Conservation (phyloP, 2,113 vertebrate species). For the Sapajus apella region DNA sequence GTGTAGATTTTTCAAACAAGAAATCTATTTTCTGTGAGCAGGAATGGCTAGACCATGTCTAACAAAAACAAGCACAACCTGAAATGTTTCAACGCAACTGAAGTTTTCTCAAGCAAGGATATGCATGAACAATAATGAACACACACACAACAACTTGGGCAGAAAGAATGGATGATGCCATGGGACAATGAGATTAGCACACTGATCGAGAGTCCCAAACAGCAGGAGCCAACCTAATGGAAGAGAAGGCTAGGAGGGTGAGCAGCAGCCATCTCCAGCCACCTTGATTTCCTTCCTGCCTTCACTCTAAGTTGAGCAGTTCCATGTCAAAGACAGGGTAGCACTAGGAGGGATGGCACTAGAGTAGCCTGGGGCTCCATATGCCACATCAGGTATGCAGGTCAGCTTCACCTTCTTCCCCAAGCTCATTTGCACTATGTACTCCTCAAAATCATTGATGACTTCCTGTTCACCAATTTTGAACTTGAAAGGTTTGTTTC, state of each 20-base stretch:
- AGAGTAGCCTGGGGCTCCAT: conserved; percentile 95
- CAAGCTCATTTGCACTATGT: conserved; percentile 95
- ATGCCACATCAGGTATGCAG: conserved; percentile 97
- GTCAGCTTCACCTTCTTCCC: conserved; percentile 98
- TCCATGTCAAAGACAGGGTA: conserved; percentile 99
- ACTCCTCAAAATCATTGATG: conserved; percentile 99
- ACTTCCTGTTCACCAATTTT: conserved; percentile 96
- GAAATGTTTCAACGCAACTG: conserved; percentile 74
- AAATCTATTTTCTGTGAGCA: conserved; percentile 82
- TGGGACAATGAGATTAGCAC: conserved; percentile 11
- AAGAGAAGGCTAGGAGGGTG: conserved; percentile 65
- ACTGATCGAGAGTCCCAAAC: conserved; percentile 68
- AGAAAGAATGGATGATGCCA: conserved; percentile 41
- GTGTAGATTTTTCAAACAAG: conserved; percentile 84
- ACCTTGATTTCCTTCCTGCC: conserved; percentile 60
- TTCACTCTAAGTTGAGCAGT: conserved; percentile 96
- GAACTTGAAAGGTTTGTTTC: conserved; percentile 99
- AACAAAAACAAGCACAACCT: conserved; percentile 87
- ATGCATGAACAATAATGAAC: conserved; percentile 75
- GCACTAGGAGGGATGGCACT: conserved; percentile 98
- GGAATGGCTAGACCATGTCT: conserved; percentile 82
- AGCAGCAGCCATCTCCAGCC: conserved; percentile 64
- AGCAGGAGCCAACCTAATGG: conserved; percentile 77
- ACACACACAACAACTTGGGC: conserved; percentile 75
- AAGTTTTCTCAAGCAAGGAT: conserved; percentile 80